These are phyloP conservation scores for Tenrec ecaudatus DNA, from an alignment of 2,113 vertebrate species.

Conservation along the genomic window DNA sequence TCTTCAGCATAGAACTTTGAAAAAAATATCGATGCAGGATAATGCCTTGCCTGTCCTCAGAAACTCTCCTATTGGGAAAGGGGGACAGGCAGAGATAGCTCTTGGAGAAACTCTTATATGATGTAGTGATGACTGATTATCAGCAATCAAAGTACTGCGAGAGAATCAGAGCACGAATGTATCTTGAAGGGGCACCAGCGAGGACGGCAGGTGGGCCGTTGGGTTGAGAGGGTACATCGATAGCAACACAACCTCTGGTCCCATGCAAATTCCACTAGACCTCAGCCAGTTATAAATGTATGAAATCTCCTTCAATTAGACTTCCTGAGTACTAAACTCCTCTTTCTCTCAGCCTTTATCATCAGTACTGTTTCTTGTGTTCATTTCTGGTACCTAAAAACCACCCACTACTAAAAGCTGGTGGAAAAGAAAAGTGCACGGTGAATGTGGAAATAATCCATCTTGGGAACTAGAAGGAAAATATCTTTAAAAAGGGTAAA, in stretches of 20 bases:
- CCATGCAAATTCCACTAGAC: not conserved
- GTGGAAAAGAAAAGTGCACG: not conserved
- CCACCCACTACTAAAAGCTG: not conserved
- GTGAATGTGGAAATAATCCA: not conserved
- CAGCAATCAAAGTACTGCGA: not conserved
- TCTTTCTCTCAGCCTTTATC: not conserved
- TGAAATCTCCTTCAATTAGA: not conserved
- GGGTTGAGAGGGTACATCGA: not conserved
- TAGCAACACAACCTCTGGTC: not conserved
- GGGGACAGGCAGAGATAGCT: not conserved
- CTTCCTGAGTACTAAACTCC: not conserved
- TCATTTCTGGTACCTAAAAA: not conserved
- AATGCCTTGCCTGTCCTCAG: not conserved
- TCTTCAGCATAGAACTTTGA: no score
- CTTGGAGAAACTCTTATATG: not conserved
- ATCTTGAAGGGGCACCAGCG: not conserved
- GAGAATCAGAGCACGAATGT: not conserved
- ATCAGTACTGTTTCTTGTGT: not conserved
- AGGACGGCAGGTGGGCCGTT: not conserved
- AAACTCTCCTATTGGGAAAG: not conserved
- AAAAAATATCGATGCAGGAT: not conserved
- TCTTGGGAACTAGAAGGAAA: slow-evolving; percentile 17
- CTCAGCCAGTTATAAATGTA: not conserved
- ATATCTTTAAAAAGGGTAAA: not conserved
- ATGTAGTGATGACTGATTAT: not conserved